Evolutionary conservation across 2,113 vertebrate species (phyloP).

Genomic region (Macroglossus sobrinus): DNA sequence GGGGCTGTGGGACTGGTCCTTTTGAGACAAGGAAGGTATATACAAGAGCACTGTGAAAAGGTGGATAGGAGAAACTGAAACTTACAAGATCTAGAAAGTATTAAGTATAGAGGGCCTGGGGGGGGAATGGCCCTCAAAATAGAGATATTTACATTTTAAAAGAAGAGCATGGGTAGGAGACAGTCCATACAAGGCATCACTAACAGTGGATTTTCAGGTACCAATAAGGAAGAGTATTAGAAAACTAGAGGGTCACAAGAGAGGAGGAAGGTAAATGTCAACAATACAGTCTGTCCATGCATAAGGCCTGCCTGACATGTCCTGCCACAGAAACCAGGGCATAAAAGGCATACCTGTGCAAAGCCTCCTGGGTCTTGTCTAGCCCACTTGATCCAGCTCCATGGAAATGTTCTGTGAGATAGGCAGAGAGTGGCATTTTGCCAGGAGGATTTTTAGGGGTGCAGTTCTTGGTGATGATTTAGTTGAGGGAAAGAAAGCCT

Average conservation of each 20-base stretch:
- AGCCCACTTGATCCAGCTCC: conserved; percentile 81
- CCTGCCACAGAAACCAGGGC: background rate
- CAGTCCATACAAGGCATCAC: background rate
- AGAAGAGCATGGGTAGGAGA: background rate
- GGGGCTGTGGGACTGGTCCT: background rate
- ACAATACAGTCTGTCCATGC: background rate
- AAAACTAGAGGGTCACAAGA: background rate
- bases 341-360: conserved; percentile 74
- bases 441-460: conserved; percentile 86
- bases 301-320: background rate
- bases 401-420: conserved; percentile 86
- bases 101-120: background rate
- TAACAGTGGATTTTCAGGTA: background rate
- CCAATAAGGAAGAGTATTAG: background rate
- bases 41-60: background rate
- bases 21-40: background rate
- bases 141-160: background rate
- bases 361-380: conserved; percentile 82
- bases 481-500: conserved; percentile 84
- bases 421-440: conserved; percentile 88
- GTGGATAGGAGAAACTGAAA: background rate
- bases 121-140: background rate
- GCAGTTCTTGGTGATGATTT: conserved; percentile 84
- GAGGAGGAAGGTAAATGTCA: background rate
- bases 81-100: background rate